These are phyloP conservation scores for Orthonyx spaldingii DNA, from an alignment of 2,113 vertebrate genomes.

Conservation along the genomic window DNA sequence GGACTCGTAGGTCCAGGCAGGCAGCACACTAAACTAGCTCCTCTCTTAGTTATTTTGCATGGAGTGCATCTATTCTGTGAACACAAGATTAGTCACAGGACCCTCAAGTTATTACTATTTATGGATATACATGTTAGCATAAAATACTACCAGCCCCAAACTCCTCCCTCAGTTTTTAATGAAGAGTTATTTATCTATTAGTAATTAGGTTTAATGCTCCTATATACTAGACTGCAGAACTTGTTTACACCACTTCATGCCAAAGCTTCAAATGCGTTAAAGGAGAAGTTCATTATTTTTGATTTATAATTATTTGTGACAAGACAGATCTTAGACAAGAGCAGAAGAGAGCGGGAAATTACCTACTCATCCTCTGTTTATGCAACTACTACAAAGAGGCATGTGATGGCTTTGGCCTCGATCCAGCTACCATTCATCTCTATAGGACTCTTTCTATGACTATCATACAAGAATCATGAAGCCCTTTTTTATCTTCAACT, in stretches of 20 bases:
- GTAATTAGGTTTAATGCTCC: conserved; percentile 13
- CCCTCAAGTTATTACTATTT: background rate
- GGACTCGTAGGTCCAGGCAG: background rate
- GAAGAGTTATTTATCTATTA: background rate
- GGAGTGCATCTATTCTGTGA: background rate
- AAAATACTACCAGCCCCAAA: background rate
- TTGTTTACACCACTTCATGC: conserved; percentile 8
- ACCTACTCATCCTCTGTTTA: conserved; percentile 29
- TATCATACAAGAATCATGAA: background rate
- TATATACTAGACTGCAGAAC: background rate
- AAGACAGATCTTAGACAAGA: conserved; percentile 29
- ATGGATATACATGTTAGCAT: background rate
- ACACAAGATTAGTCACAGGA: background rate
- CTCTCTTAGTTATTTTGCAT: background rate
- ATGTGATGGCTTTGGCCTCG: conserved; percentile 28
- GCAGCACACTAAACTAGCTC: background rate
- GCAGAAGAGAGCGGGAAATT: background rate
- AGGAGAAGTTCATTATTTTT: conserved; percentile 23
- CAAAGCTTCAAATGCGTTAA: conserved; percentile 2
- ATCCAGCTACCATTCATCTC: background rate
- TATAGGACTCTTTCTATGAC: background rate
- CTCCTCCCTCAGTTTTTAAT: background rate
- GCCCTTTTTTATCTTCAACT: background rate
- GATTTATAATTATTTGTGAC: conserved; percentile 44
- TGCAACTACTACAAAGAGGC: conserved; percentile 19